Evolutionary conservation across 2,888 invertebrate species (phyloP), one percentile per base, ranked within the genome.

Genomic region (Hirtodrosophila duncani): DNA sequence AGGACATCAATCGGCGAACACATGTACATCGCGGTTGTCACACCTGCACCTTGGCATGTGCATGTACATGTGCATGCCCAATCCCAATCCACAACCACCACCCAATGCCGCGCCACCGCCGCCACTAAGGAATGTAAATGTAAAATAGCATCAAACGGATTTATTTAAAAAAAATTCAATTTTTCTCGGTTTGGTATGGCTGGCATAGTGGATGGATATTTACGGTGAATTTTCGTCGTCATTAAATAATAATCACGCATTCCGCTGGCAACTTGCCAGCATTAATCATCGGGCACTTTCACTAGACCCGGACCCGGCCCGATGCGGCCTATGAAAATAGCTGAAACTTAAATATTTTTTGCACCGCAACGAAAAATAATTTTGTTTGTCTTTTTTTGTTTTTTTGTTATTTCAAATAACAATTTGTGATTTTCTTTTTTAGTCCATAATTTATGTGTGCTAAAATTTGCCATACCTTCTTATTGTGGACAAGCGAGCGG

Each of bases 271-370:
- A 13, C 4, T 18, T 34, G 83, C 83, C 83, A 83, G 75, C 57
- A 82, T 81, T 84, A 82, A 68, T 82, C 83, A 83, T 78, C 85
- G 80, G 56, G 64, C 84, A 84, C 85, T 83, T 85, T 84, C 84
- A 81, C 84, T 83, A 81, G 82, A 81, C 75, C 78, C n/a, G n/a
- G n/a, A n/a, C n/a, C n/a, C n/a, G n/a, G n/a, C n/a, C n/a, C n/a
- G n/a, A n/a, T n/a, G n/a, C n/a, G n/a, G n/a, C n/a, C n/a, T 66
- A 70, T 53, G 42, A 68, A 77, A 77, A 66, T 52, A 50, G 29
- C 30, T 30, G 33, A 61, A 61, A 45, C 49, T 63, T 46, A 55
- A 60, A 52, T 62, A 62, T 51, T 69, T 51, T 31, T 41, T 51
- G 67, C 34, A 60, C 46, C 27, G 31, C 30, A 33, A 51, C 50